phyloP scores from a whole-genome alignment of 2,113 vertebrate genomes.

The Procapra przewalskii region DNA sequence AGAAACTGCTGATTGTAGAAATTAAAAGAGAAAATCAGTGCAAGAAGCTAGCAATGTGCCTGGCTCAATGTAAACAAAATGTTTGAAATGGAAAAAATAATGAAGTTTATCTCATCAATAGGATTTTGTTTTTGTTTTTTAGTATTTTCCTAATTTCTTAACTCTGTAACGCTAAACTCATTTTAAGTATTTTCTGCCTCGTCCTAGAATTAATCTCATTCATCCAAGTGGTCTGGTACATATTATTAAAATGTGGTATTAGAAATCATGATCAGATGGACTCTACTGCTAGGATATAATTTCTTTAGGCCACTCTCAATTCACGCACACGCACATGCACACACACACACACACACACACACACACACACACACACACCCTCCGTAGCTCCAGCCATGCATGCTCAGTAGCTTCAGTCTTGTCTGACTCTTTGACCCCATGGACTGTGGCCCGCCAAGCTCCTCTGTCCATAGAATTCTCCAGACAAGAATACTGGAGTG shows the following conservation, averaged over 20 bases:
- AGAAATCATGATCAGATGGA: background rate
- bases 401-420: background rate
- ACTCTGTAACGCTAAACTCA: background rate
- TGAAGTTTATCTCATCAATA: background rate
- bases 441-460: background rate
- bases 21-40: background rate
- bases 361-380: background rate
- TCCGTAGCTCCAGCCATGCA: background rate
- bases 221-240: background rate
- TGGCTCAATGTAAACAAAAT: background rate
- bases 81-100: background rate
- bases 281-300: background rate
- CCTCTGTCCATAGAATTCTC: background rate
- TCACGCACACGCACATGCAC: fast-evolving
- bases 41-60: background rate
- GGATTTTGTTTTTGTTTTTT: background rate
- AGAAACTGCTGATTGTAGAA: background rate
- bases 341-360: too few species aligned
- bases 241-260: background rate
- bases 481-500: background rate
- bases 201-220: background rate
- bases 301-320: background rate
- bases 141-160: background rate
- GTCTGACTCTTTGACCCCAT: background rate
- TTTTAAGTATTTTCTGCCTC: background rate